phyloP scores from a whole-genome alignment of 2,797 vertebrate species.

The Rhinella marina region DNA sequence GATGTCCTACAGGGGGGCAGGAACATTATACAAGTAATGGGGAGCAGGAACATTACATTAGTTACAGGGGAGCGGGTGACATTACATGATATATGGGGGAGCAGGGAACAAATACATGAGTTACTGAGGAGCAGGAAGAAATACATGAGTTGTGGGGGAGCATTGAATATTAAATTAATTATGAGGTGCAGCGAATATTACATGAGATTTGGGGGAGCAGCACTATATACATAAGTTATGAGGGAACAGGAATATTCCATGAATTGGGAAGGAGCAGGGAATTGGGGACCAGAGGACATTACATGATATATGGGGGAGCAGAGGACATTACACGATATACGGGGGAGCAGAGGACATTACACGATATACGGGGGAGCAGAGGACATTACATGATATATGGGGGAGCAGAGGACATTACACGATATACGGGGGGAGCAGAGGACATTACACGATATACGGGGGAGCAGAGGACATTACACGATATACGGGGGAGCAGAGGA shows the following conservation, averaged over 20 bases:
- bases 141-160: too few relatives aligned
- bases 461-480: background rate
- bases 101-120: too few relatives aligned
- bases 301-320: background rate
- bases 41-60: background rate
- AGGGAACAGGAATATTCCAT: background rate
- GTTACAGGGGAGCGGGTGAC: background rate
- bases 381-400: background rate
- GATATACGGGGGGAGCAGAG: background rate
- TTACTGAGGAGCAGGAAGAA: too few relatives aligned
- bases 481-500: background rate
- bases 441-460: background rate
- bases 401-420: background rate
- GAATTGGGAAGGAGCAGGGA: accelerated
- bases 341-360: background rate
- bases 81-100: background rate
- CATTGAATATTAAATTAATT: too few relatives aligned
- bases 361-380: background rate
- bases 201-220: background rate
- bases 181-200: too few relatives aligned
- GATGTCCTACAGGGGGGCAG: background rate
- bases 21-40: background rate
- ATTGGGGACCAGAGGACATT: background rate
- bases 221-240: too few relatives aligned
- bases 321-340: background rate